Evolutionary conservation across 2,797 vertebrate genomes (phyloP).

Genomic region (Leptoclinus maculatus): DNA sequence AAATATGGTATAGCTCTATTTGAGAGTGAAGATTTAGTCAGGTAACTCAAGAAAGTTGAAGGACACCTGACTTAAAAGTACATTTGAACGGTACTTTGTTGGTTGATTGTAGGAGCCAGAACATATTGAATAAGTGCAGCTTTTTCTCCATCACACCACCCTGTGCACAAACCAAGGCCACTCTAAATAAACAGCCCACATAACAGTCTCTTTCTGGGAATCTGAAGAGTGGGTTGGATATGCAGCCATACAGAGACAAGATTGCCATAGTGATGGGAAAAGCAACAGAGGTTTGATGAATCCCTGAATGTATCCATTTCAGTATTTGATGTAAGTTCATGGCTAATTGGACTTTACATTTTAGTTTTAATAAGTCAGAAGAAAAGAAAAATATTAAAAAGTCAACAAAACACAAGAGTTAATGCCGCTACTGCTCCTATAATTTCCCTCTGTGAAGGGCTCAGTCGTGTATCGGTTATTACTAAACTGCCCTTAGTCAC

Average conservation of each 20-base stretch:
- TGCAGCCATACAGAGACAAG: constrained; percentile 10
- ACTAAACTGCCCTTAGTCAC: not conserved
- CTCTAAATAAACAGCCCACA: constrained; percentile 36
- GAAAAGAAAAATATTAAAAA: not conserved
- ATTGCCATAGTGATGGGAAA: constrained; percentile 38
- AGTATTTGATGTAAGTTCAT: not conserved
- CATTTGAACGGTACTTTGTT: constrained; percentile 2
- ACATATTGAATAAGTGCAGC: not conserved
- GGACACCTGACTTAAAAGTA: not conserved
- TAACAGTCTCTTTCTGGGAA: constrained; percentile 27
- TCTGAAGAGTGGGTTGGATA: constrained; percentile 35
- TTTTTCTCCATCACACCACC: not conserved
- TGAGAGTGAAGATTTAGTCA: not conserved
- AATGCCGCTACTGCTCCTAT: not conserved
- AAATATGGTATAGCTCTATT: not conserved
- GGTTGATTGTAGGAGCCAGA: not conserved
- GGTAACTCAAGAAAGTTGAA: not conserved
- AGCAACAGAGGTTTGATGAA: not conserved
- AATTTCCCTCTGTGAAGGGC: not conserved
- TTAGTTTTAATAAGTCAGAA: not conserved
- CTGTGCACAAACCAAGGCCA: constrained; percentile 59
- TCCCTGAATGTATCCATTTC: not conserved
- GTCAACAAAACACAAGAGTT: not conserved
- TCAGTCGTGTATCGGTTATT: not conserved
- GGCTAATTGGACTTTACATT: too few species aligned